A percentile compares a stretch with the other conserved stretches of the same genome.
Evolutionary conservation across 2,888 invertebrate species (phyloP).

Genomic region (Seira musarum): DNA sequence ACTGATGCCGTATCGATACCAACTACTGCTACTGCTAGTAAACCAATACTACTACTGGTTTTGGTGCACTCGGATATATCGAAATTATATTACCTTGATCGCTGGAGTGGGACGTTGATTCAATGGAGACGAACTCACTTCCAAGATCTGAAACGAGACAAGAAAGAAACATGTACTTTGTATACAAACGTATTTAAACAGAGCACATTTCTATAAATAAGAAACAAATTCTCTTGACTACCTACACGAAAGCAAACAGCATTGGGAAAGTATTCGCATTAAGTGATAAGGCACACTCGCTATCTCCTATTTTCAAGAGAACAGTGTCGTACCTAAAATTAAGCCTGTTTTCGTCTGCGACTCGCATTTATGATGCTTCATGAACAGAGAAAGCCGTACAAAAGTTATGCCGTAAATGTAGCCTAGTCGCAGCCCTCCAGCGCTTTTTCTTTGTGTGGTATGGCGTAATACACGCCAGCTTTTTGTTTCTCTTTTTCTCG

Average conservation of each 20-base stretch:
- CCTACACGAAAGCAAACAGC: too few relatives aligned
- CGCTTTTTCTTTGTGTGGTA: constrained; percentile 8
- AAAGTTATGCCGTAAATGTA: not conserved
- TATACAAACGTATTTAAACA: constrained; percentile 28
- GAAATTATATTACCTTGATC: constrained; percentile 66
- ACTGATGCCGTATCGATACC: too few relatives aligned
- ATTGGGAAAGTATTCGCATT: too few relatives aligned
- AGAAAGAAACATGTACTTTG: constrained; percentile 37
- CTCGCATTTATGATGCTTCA: constrained; percentile 13
- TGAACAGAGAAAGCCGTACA: not conserved
- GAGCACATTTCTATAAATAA: not conserved
- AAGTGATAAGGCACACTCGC: not conserved
- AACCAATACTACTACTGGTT: not conserved
- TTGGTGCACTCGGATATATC: constrained; percentile 15
- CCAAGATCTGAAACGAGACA: constrained; percentile 63
- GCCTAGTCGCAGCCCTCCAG: not conserved
- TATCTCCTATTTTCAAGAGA: constrained; percentile 2
- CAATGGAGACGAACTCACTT: constrained; percentile 65
- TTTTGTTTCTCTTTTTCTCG: constrained; percentile 12
- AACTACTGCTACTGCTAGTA: too few relatives aligned
- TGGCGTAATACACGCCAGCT: constrained; percentile 11
- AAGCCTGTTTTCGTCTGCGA: not conserved
- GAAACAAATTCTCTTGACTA: not conserved
- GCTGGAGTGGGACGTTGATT: constrained; percentile 62
- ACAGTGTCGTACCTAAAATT: not conserved